A percentile compares a stretch with the other conserved stretches of the same genome.
phyloP scores from a whole-genome alignment of 2,888 invertebrate species.

The Acholoe squamosa region DNA sequence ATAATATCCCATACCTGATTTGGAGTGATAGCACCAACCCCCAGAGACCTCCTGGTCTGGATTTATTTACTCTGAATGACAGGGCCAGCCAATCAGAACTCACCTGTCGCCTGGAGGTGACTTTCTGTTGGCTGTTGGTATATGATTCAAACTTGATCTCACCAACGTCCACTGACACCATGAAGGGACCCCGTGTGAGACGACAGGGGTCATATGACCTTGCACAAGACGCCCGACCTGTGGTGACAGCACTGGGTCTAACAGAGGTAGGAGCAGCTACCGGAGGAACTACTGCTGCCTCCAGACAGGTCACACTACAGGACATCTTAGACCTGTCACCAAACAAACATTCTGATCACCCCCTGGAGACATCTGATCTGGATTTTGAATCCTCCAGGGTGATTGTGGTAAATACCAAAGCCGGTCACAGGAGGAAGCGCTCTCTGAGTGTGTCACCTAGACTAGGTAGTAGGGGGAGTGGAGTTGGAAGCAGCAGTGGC shows the following conservation, averaged over 20 bases:
- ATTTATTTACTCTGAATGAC: slow-evolving; percentile 14
- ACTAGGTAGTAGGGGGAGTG: slow-evolving; percentile 17
- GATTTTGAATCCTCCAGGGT: slow-evolving; percentile 35
- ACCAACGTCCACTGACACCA: neutral
- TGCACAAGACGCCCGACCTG: neutral
- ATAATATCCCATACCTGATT: neutral
- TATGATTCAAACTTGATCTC: neutral
- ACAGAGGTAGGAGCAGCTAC: neutral
- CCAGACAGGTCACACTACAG: slow-evolving; percentile 37
- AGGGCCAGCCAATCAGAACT: neutral
- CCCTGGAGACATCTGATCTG: neutral
- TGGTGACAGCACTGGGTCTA: neutral
- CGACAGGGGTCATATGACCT: neutral
- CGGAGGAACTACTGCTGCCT: neutral
- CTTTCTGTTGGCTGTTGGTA: neutral
- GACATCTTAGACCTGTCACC: slow-evolving; percentile 24
- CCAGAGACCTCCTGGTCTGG: neutral
- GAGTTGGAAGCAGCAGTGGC: slow-evolving; percentile 15
- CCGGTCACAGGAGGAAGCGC: neutral
- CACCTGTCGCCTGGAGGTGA: neutral
- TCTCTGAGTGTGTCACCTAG: slow-evolving; percentile 35
- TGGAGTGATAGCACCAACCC: neutral
- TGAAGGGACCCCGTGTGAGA: neutral
- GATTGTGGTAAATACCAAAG: slow-evolving; percentile 34
- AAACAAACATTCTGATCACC: neutral